Percentiles rank a stretch among this genome's conserved stretches.
Conservation (phyloP, 30 jellyfish, hydroid and myxozoan species). For the Catostylus mosaicus region DNA sequence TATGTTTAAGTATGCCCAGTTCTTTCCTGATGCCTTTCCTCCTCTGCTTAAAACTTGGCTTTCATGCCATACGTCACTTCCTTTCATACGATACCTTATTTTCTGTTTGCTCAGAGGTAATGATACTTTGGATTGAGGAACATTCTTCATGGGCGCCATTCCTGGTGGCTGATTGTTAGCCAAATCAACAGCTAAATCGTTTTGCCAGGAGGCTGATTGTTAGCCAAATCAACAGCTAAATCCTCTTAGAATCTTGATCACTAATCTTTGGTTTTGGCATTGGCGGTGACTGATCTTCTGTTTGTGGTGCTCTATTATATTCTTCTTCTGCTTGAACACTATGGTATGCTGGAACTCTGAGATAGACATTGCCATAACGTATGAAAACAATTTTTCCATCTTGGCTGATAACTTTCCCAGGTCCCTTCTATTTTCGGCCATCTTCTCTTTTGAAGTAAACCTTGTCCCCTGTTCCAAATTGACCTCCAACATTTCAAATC, state of each 20-base stretch:
- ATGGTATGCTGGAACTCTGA: conserved; percentile 38
- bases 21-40: conserved; percentile 20
- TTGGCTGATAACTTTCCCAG: conserved; percentile 1
- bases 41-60: conserved; percentile 20
- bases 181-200: neutral
- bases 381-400: conserved; percentile 45
- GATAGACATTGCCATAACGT: conserved; percentile 9
- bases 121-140: conserved; percentile 11
- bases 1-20: conserved; percentile 45
- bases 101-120: conserved; percentile 27
- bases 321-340: neutral
- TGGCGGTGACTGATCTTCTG: conserved; percentile 8
- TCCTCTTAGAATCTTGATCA: neutral
- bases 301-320: conserved; percentile 13
- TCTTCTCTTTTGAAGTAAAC: conserved; percentile 41
- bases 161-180: neutral
- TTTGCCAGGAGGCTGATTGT: conserved; percentile 10
- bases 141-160: neutral
- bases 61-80: conserved; percentile 18
- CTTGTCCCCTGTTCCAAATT: conserved; percentile 30
- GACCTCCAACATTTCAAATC: conserved; percentile 14
- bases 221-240: neutral
- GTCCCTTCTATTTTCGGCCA: conserved; percentile 33
- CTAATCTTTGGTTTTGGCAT: conserved; percentile 10
- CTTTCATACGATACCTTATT: conserved; percentile 9